Base-by-base conservation (phyloP, 2,113 vertebrate genomes). In the Phalacrocorax brasilianus region DNA sequence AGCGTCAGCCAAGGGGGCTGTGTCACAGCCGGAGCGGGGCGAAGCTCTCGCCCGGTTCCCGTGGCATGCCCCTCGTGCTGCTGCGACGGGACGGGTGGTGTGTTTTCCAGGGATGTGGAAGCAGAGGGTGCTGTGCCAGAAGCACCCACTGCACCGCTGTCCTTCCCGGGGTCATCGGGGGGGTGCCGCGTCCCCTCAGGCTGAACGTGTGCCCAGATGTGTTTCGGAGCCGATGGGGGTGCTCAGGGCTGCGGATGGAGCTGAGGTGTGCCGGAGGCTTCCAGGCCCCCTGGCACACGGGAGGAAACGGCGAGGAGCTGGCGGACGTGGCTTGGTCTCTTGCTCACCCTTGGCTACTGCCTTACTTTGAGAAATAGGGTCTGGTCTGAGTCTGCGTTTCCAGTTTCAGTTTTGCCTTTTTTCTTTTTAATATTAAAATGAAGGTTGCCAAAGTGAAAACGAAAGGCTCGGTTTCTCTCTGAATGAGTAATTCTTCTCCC, bases 141-240 rank as follows among this genome's bases (percentile, higher is more conserved):
- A 63, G 35, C 42, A 21, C 49, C 56, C 2, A 0, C 44, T 5
- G 28, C 10, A 11, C 55, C 52, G 52, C 74, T 23, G 27, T 52
- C 30, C 67, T 63, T 71, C 23, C 45, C 2, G 0, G 28, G 14
- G 2, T 5, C 1, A 9, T 38, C 38, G 38, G 38, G 38, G 40
- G 19, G 23, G 1, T 14, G 38, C 32, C 5, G 1, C 3, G 10
- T 72, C 35, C 12, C 3, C 44, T 30, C 49, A 2, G n/a, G 63
- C 15, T 20, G 19, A 21, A 45, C 0, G 5, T 28, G 58, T 35
- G 45, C 42, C 79, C 74, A 56, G 4, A 30, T 0, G 1, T 11
- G 35, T 15, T 12, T 24, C 1, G 11, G 47, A 67, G 63, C 63
- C 11, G 52, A 11, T 11, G 70, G 33, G 74, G 19, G 9, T 40